Evolutionary conservation across 1,140 invertebrate species (phyloP), one percentile per base, ranked within the genome.

Genomic region (Phortica variegata): DNA sequence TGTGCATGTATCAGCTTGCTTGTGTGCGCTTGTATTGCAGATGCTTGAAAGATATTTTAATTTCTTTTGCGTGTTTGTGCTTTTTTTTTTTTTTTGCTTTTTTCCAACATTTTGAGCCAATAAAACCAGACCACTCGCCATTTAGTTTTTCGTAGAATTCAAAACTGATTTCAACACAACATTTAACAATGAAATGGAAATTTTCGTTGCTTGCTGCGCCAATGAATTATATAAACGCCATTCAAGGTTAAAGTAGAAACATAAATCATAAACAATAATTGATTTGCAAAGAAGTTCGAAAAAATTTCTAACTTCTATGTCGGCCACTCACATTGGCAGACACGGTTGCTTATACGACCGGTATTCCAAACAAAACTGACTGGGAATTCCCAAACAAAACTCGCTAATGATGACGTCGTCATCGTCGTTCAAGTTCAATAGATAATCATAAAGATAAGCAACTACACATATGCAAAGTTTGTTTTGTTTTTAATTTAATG

Each of bases 401-500:
- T 8, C 36, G 18, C 3, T 26, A 26, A 26, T 26, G 23, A 26
- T 38, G 46, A 52, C 63, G 63, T 68, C 63, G 63, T 65, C 56
- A 47, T 48, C 49, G 29, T 20, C 33, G 49, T 68, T 68, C 63
- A 68, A 68, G 63, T 68, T 68, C 63, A 68, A 54, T 68, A 63
- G 60, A 68, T 68, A 63, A 68, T 68, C 63, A 68, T 68, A 68
- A 68, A 68, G 63, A 63, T 68, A 68, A 68, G 60, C 58, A 55
- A n/a, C 43, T 43, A 37, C 45, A 58, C 53, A 10, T 34, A 34
- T 34, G 16, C 36, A 38, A 17, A 45, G 54, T 56, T 59, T 66
- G 63, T 68, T 66, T 66, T 60, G 63, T 57, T 68, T 68, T 68
- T 68, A 68, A 68, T 68, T 68, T 68, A 68, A 68, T 68, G 63